These are phyloP conservation scores for Oxyscelio sp. DNA, from an alignment of 2,888 invertebrate species.

Conservation along the genomic window DNA sequence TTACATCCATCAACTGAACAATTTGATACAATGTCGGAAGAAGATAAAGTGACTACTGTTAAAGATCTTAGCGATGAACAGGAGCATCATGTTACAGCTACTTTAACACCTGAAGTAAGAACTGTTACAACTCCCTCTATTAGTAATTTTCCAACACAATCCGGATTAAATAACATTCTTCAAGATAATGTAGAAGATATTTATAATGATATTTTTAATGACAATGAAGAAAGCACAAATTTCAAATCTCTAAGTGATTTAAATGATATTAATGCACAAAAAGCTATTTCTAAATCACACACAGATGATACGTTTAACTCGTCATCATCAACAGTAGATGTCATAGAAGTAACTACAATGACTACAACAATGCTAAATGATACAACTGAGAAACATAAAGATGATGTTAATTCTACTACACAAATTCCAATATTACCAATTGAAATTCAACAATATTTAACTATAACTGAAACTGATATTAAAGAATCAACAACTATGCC, in stretches of 20 bases:
- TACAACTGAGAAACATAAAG: slow-evolving; percentile 73
- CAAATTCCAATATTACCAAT: slow-evolving; percentile 85
- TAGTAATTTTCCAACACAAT: slow-evolving; percentile 26
- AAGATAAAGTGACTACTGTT: not conserved
- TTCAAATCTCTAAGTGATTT: slow-evolving; percentile 53
- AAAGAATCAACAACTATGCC: slow-evolving; percentile 73
- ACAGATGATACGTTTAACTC: slow-evolving; percentile 13
- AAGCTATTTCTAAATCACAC: slow-evolving; percentile 13
- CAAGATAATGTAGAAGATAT: slow-evolving; percentile 85
- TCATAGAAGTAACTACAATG: slow-evolving; percentile 44
- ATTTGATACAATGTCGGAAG: not conserved
- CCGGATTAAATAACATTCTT: slow-evolving; percentile 75
- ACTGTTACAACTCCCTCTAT: slow-evolving; percentile 36
- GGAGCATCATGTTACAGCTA: slow-evolving; percentile 5
- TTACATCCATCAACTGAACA: not conserved
- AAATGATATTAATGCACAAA: slow-evolving; percentile 8
- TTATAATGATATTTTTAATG: slow-evolving; percentile 86
- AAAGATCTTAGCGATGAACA: slow-evolving; percentile 4
- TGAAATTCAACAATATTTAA: slow-evolving; percentile 85
- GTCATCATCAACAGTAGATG: not conserved
- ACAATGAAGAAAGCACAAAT: slow-evolving; percentile 72
- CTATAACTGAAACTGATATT: slow-evolving; percentile 81
- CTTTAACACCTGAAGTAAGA: slow-evolving; percentile 18
- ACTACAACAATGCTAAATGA: slow-evolving; percentile 21
- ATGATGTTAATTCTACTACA: slow-evolving; percentile 84